These are phyloP conservation scores for Dendrocopos noguchii DNA, from an alignment of 2,113 vertebrate species.

Conservation along the genomic window DNA sequence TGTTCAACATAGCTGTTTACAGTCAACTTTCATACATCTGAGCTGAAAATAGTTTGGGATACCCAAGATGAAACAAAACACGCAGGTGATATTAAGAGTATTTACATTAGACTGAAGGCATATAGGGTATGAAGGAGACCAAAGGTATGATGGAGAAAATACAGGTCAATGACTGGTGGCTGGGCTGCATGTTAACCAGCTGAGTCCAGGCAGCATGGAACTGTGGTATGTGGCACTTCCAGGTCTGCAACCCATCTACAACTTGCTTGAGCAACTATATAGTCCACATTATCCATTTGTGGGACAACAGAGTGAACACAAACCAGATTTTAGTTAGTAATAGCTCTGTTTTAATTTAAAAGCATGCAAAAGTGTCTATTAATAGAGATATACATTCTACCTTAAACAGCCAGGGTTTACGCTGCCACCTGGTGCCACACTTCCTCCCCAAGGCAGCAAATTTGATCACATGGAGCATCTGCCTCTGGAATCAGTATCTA, in stretches of 20 bases:
- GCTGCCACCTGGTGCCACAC: not conserved
- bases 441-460: not conserved
- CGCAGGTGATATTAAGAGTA: not conserved
- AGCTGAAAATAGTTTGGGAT: not conserved
- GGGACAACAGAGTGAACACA: not conserved
- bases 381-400: not conserved
- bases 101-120: not conserved
- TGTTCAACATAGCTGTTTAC: not conserved
- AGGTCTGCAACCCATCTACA: not conserved
- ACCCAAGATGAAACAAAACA: not conserved
- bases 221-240: accelerated
- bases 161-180: not conserved
- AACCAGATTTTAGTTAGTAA: not conserved
- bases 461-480: not conserved
- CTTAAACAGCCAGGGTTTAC: not conserved
- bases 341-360: not conserved
- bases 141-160: not conserved
- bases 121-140: not conserved
- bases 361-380: not conserved
- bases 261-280: not conserved
- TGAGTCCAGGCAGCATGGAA: accelerated
- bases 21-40: not conserved
- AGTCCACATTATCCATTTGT: not conserved
- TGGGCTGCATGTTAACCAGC: not conserved
- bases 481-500: not conserved